Conservation (phyloP, 2,888 invertebrate genomes). For the Amphipyra tragopoginis region DNA sequence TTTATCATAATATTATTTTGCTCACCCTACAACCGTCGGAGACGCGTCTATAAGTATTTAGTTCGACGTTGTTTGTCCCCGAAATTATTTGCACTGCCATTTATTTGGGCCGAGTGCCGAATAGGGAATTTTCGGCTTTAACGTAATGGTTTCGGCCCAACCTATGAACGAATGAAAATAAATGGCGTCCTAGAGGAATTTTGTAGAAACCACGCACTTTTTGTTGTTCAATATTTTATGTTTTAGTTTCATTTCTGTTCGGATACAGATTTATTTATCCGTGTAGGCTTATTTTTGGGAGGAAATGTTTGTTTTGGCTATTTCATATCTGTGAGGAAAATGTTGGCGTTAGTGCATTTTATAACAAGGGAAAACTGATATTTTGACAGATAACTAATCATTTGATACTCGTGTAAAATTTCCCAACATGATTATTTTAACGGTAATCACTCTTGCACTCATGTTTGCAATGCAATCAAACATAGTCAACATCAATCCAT, state of each 20-base stretch:
- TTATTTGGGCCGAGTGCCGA: constrained; percentile 55
- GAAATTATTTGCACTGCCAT: constrained; percentile 60
- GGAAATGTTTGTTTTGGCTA: neutral
- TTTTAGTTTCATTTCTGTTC: constrained; percentile 17
- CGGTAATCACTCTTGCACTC: too few species aligned
- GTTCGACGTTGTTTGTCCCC: constrained; percentile 53
- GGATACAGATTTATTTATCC: constrained; percentile 26
- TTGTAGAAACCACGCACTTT: constrained; percentile 20
- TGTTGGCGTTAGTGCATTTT: neutral
- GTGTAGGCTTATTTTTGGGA: neutral
- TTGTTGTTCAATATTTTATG: constrained; percentile 46
- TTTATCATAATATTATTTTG: constrained; percentile 19
- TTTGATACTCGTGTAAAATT: too few species aligned
- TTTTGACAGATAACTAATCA: too few species aligned
- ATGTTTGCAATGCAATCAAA: too few species aligned
- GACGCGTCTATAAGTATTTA: constrained; percentile 53
- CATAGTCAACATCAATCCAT: too few species aligned
- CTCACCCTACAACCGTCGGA: constrained; percentile 25
- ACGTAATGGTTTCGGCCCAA: constrained; percentile 52
- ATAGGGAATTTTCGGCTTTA: constrained; percentile 60
- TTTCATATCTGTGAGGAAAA: neutral
- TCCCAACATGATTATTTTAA: too few species aligned
- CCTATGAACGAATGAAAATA: constrained; percentile 56
- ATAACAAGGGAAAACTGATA: too few species aligned
- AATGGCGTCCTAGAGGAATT: constrained; percentile 44